Base-by-base conservation (phyloP, 2,113 vertebrate genomes). In the Hippocampus zosterae region DNA sequence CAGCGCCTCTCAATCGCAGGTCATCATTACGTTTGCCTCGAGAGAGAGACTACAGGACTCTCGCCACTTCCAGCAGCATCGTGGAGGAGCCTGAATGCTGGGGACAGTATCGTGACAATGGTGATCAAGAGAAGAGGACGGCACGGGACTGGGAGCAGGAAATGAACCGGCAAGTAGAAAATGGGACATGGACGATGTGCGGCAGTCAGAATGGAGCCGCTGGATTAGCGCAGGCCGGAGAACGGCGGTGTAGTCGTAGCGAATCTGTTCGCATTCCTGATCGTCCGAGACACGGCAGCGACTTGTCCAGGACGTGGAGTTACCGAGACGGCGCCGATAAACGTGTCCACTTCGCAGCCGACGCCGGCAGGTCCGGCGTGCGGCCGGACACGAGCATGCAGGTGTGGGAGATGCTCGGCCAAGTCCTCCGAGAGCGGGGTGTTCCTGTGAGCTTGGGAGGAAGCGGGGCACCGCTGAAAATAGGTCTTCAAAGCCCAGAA, bases 311-410 rank as follows among this genome's bases (percentile, higher is more conserved):
- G 52, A 89, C 88, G 13, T 89, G 87, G 87, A 82, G 85, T 60
- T 81, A 53, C 21, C 81, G 57, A 67, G 86, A 89, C 25, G 80
- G 52, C 66, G 57, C 74, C 3, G 84, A 89, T 73, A 89, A 86
- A 78, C 91, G 46, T 16, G 92, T 93, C 19, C 88, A 16, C 72
- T 93, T 93, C 61, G 81, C 72, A 61, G 89, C 91, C 0, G 74
- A 87, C 44, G 16, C 46, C 41, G 64, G 66, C 40, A 59, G 52
- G 6, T 56, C 41, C 2, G 13, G 41, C 37, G 68, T 64, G 67
- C 76, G 59, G 64, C 81, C 52, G 64, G 67, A 33, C 21, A 57
- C 76, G 13, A 65, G 48, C 74, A 52, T 41, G 40, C 19, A 37
- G 13, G 78, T 85, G 0, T 88, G 91, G 89, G 75, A 81, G 78